phyloP scores from a whole-genome alignment of 1,140 invertebrate genomes.

The Chlorops oryzae region DNA sequence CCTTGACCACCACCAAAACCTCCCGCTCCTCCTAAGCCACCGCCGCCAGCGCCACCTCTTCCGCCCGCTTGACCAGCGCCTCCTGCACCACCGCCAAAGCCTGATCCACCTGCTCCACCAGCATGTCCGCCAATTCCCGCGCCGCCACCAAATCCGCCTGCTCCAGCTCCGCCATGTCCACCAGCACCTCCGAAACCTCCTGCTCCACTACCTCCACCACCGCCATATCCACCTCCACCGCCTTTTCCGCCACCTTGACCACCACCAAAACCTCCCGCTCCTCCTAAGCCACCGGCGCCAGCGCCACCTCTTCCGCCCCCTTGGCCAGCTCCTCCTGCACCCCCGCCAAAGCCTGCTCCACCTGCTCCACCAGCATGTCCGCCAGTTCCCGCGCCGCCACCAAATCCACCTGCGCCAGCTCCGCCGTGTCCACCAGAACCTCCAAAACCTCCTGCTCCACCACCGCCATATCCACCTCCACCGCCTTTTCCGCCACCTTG shows the following conservation, averaged over 20 bases:
- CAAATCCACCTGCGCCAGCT: conserved; percentile 11
- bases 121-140: no score
- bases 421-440: conserved; percentile 14
- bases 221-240: conserved; percentile 21
- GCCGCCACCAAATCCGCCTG: no score
- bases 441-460: conserved; percentile 14
- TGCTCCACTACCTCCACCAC: conserved; percentile 36
- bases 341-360: conserved; percentile 18
- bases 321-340: no score
- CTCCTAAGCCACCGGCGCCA: conserved; percentile 12
- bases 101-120: conserved; percentile 29
- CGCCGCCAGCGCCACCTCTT: conserved; percentile 35
- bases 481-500: conserved; percentile 22
- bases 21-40: conserved; percentile 25
- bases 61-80: conserved; percentile 28
- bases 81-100: conserved; percentile 25
- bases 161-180: conserved; percentile 18
- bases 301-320: no score
- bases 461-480: conserved; percentile 19
- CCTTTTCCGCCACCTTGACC: conserved; percentile 23
- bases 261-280: conserved; percentile 16
- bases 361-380: conserved; percentile 5
- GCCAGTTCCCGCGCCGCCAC: no score
- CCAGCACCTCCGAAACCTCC: conserved; percentile 41
- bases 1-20: conserved; percentile 2